Conservation (phyloP, 1,140 invertebrate genomes). For the Magallana angulata region DNA sequence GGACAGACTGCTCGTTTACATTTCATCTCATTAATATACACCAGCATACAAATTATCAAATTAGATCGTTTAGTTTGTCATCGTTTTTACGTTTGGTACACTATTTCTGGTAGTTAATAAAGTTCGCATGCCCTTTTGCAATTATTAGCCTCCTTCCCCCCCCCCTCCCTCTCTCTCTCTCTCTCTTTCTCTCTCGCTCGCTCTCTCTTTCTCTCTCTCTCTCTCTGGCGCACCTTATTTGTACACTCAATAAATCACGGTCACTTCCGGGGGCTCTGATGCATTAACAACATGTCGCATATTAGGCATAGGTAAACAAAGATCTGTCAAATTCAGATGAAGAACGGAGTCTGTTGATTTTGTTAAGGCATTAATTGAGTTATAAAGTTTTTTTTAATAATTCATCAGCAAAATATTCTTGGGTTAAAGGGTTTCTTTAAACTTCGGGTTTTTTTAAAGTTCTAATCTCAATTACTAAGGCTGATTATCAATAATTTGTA, state of each 20-base stretch:
- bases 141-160: no score
- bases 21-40: constrained; percentile 22
- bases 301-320: constrained; percentile 5
- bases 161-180: neutral
- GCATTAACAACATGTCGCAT: neutral
- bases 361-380: no score
- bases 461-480: no score
- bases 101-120: no score
- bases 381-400: no score
- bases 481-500: no score
- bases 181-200: neutral
- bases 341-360: neutral
- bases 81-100: no score
- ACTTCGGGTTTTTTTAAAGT: no score
- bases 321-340: neutral
- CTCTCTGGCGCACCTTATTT: neutral
- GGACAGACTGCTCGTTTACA: neutral
- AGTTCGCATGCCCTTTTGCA: no score
- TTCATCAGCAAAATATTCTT: no score
- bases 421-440: no score
- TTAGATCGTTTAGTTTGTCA: neutral
- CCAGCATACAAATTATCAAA: neutral
- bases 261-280: neutral
- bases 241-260: neutral
- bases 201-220: neutral